Conservation (phyloP, 2,888 invertebrate species). For the Phasia obesa region DNA sequence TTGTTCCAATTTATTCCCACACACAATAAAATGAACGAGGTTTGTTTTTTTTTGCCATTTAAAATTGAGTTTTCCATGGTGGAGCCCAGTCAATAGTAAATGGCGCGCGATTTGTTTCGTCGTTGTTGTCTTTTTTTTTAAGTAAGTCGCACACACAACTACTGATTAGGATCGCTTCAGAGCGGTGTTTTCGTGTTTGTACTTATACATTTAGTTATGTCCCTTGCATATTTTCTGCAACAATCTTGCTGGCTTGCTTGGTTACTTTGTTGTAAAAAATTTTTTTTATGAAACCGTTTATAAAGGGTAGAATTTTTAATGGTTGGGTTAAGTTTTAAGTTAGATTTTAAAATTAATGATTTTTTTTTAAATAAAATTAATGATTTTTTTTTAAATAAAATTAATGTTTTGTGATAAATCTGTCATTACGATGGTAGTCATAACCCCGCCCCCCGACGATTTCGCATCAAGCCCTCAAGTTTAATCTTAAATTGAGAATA, state of each 20-base stretch:
- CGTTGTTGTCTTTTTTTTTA: constrained; percentile 21
- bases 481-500: too few species aligned
- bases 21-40: constrained; percentile 32
- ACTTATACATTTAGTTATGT: neutral
- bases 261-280: constrained; percentile 35
- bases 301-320: too few species aligned
- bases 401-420: too few species aligned
- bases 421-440: too few species aligned
- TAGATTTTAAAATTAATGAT: too few species aligned
- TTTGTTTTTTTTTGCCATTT: constrained; percentile 8
- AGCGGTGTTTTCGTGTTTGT: constrained; percentile 34
- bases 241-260: constrained; percentile 15
- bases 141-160: constrained; percentile 51
- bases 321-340: too few species aligned
- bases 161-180: constrained; percentile 53
- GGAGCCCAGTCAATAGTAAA: constrained; percentile 1
- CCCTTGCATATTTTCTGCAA: constrained; percentile 29
- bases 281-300: constrained; percentile 10
- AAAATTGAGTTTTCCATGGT: neutral
- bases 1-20: constrained; percentile 30
- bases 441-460: too few species aligned
- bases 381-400: too few species aligned
- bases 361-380: too few species aligned
- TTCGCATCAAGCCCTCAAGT: too few species aligned
- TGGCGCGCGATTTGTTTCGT: constrained; percentile 23